Evolutionary conservation across 2,797 vertebrate species (phyloP), one percentile per base, ranked within the genome.

Genomic region (Synanceia verrucosa): DNA sequence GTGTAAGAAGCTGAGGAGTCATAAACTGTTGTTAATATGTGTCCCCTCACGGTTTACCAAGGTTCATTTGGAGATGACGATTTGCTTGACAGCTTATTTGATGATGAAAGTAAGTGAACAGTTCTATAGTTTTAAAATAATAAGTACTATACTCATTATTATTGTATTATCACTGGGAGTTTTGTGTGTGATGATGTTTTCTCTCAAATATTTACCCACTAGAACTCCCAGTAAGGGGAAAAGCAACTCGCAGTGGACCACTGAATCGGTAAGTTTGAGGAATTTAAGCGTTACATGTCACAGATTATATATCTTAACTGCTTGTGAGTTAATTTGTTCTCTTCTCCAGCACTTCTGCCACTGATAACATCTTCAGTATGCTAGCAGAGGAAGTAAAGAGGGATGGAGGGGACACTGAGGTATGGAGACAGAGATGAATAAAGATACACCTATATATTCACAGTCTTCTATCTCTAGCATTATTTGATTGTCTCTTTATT

Each of bases 51-150:
- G 4, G 19, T 43, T 76, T 81, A 16, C 1, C 12, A 52, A 91
- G 89, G 73, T 77, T 57, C 39, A 9, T 79, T 84, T 5, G 72
- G 16, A 73, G 83, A 86, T 69, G 78, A 82, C 82, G 94, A 84
- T 68, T 92, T 95, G 23, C 83, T 95, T 2, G 92, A 94, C 89
- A 94, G 94, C 5, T 71, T 96, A 28, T 89, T 96, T 58, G 90
- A 79, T 37, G 93, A 95, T 74, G 65, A 61, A 65, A 84, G 91
- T 91, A 83, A 89, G 89, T 73, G 8, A 36, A 3, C 19, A 28
- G 9, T 51, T 71, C 28, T 28, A 2, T 24, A 24, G 1, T 14
- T 1, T 56, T 9, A 46, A 43, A 0, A 13, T 37, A 2, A 31
- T 47, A 6, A 9, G 18, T 11, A 6, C 18, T 2, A 41, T 61